Conservation (phyloP, 2,113 vertebrate species). For the Caloenas nicobarica region DNA sequence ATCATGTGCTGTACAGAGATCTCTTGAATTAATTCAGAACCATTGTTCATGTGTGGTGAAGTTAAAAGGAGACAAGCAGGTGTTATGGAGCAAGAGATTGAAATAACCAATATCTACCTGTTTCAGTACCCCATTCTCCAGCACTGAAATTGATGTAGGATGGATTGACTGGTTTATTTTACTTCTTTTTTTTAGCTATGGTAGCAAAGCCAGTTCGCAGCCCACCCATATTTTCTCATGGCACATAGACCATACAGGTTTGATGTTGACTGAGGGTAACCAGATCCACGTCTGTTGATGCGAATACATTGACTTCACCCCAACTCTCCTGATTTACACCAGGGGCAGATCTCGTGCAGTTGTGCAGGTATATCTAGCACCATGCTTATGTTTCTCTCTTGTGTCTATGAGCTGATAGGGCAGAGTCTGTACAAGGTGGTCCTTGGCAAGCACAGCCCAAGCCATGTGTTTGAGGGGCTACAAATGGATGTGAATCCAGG, state of each 20-base stretch:
- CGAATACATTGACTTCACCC: neutral
- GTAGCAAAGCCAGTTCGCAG: neutral
- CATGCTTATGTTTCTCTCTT: neutral
- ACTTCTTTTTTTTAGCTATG: neutral
- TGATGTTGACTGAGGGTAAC: neutral
- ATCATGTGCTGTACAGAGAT: neutral
- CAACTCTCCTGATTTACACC: neutral
- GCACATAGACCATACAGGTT: rapidly evolving
- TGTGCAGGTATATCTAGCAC: rapidly evolving
- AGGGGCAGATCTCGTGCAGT: rapidly evolving
- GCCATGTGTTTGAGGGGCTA: neutral
- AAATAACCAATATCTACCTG: neutral
- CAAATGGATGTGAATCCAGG: neutral
- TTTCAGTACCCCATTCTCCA: neutral
- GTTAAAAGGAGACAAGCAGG: neutral
- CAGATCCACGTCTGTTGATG: neutral
- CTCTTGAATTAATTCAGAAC: neutral
- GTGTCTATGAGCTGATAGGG: neutral
- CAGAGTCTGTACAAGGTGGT: rapidly evolving
- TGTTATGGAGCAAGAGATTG: neutral
- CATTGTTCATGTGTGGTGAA: neutral
- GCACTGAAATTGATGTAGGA: neutral
- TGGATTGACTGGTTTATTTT: neutral
- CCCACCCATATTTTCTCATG: neutral
- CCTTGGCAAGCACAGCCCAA: neutral